These are phyloP conservation scores for Dufourea novaeangliae DNA, from an alignment of 1,140 invertebrate species.

Conservation along the genomic window DNA sequence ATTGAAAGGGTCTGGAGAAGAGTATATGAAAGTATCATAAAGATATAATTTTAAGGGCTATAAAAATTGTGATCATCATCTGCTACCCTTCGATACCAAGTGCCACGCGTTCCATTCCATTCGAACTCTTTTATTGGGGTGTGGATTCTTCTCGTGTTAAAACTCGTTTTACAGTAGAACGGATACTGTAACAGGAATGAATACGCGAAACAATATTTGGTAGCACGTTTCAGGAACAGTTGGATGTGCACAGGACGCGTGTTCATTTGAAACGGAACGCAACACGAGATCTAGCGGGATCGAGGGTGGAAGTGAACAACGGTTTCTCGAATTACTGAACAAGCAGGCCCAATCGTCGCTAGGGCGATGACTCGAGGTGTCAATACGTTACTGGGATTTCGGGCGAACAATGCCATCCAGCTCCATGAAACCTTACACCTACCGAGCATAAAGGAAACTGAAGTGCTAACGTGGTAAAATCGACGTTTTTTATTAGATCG, in stretches of 20 bases:
- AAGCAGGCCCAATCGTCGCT: slow-evolving; percentile 53
- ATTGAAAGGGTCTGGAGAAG: not conserved
- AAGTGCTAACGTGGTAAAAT: slow-evolving; percentile 13
- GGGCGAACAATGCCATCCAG: slow-evolving; percentile 45
- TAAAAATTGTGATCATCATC: not conserved
- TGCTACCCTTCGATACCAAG: not conserved
- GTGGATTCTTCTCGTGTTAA: slow-evolving; percentile 9
- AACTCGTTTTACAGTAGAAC: not conserved
- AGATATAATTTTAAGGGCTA: too few relatives aligned
- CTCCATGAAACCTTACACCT: slow-evolving; percentile 41
- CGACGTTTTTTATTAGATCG: slow-evolving; percentile 6
- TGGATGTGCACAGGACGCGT: slow-evolving; percentile 58
- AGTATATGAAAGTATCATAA: too few relatives aligned
- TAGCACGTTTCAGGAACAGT: slow-evolving; percentile 50
- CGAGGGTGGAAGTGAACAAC: slow-evolving; percentile 59
- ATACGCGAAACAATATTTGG: slow-evolving; percentile 39
- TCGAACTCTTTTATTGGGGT: not conserved
- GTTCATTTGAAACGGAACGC: slow-evolving; percentile 67
- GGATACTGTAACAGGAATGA: slow-evolving; percentile 13
- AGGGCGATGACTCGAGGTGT: slow-evolving; percentile 68
- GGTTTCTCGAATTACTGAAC: slow-evolving; percentile 71
- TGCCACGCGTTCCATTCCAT: not conserved
- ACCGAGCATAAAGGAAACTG: slow-evolving; percentile 3
- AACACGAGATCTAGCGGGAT: slow-evolving; percentile 67
- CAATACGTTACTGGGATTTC: slow-evolving; percentile 60